These are phyloP conservation scores for Tipula vernalis DNA, from an alignment of 2,888 invertebrate genomes.

Conservation along the genomic window DNA sequence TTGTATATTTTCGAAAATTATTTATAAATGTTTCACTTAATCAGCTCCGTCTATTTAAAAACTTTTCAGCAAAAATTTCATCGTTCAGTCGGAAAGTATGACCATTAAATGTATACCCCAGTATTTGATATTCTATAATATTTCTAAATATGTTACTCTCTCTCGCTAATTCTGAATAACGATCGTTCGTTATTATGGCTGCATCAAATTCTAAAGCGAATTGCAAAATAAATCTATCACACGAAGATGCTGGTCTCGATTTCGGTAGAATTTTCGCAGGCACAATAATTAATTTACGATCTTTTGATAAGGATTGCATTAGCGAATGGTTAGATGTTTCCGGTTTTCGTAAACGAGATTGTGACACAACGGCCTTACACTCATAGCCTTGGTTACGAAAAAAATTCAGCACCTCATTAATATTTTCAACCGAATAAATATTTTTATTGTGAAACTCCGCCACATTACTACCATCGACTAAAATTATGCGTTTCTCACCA, in stretches of 20 bases:
- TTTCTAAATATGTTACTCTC: not conserved
- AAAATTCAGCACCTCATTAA: conserved; percentile 63
- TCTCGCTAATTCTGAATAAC: conserved; percentile 49
- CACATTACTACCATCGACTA: conserved; percentile 78
- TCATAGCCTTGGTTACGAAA: conserved; percentile 58
- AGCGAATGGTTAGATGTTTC: conserved; percentile 42
- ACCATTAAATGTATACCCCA: not conserved
- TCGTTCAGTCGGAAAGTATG: not conserved
- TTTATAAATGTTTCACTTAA: no score
- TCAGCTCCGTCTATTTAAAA: not conserved
- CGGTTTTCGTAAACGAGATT: conserved; percentile 38
- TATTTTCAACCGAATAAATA: conserved; percentile 60
- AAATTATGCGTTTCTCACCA: conserved; percentile 48
- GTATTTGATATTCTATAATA: not conserved
- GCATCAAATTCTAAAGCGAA: conserved; percentile 57
- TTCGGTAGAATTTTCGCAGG: conserved; percentile 55
- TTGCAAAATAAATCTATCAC: conserved; percentile 57
- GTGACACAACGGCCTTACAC: conserved; percentile 66
- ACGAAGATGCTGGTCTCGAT: not conserved
- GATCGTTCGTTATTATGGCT: conserved; percentile 61
- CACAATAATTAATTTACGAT: conserved; percentile 54
- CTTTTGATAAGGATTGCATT: conserved; percentile 46
- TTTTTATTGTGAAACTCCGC: conserved; percentile 50
- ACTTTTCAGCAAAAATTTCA: not conserved
- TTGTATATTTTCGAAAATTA: no score